phyloP scores from a whole-genome alignment of 2,888 invertebrate genomes.

The Drosophila paramelanica region DNA sequence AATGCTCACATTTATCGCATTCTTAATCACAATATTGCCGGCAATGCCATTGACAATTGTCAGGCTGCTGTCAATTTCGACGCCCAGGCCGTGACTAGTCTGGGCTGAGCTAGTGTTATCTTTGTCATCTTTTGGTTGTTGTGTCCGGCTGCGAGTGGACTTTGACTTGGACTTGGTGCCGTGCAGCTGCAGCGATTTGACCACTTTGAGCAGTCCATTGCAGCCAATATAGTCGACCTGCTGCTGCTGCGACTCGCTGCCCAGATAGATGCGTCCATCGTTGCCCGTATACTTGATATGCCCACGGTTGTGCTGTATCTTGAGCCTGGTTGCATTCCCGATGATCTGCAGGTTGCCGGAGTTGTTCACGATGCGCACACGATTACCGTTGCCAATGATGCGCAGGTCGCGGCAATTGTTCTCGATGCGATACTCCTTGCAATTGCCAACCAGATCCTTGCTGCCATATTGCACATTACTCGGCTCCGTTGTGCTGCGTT shows the following conservation, averaged over 20 bases:
- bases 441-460: slow-evolving; percentile 82
- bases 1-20: slow-evolving; percentile 80
- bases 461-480: slow-evolving; percentile 35
- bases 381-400: slow-evolving; percentile 83
- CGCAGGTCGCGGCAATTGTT: slow-evolving; percentile 79
- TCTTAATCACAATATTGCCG: slow-evolving; percentile 80
- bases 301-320: slow-evolving; percentile 82
- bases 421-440: slow-evolving; percentile 83
- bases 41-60: slow-evolving; percentile 73
- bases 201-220: slow-evolving; percentile 83
- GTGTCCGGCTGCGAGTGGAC: slow-evolving; percentile 1
- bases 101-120: neutral
- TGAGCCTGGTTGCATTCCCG: slow-evolving; percentile 82
- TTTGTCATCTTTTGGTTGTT: slow-evolving; percentile 10
- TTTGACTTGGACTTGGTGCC: slow-evolving; percentile 29
- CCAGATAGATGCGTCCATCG: slow-evolving; percentile 83
- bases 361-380: slow-evolving; percentile 82
- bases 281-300: slow-evolving; percentile 83
- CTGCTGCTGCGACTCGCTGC: slow-evolving; percentile 80
- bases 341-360: slow-evolving; percentile 81
- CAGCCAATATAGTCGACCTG: slow-evolving; percentile 83
- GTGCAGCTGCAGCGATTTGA: slow-evolving; percentile 70
- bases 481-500: slow-evolving; percentile 26
- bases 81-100: slow-evolving; percentile 8
- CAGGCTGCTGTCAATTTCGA: slow-evolving; percentile 72